These are phyloP conservation scores for Teinopalpus imperialis DNA, from an alignment of 2,888 invertebrate genomes.

Conservation along the genomic window DNA sequence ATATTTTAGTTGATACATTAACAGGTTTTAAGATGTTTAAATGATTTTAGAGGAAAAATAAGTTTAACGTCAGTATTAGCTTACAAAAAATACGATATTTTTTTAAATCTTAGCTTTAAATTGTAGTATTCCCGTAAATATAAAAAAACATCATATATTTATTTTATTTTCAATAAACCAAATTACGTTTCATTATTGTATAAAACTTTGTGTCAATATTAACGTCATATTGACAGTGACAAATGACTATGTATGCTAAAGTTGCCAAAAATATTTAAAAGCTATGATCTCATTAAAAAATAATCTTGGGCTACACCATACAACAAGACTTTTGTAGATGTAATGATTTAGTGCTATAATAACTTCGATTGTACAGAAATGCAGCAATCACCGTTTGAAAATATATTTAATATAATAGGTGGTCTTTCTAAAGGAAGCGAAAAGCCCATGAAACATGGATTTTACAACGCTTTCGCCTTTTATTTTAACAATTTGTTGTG, in stretches of 20 bases:
- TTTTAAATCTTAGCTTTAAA: no score
- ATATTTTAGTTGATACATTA: no score
- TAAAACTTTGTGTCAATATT: no score
- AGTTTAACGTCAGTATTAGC: no score
- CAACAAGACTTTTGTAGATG: conserved; percentile 56
- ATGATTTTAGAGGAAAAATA: no score
- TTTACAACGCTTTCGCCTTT: conserved; percentile 94
- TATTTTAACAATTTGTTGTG: conserved; percentile 85
- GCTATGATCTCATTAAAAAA: conserved; percentile 31
- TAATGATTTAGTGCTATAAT: conserved; percentile 15
- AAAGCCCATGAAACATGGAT: conserved; percentile 95
- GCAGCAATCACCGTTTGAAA: conserved; percentile 84
- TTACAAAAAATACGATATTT: no score
- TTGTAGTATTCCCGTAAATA: no score
- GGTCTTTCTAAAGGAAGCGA: conserved; percentile 89
- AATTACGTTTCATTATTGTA: no score
- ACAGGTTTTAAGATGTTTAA: no score
- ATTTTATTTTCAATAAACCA: no score
- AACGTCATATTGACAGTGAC: conserved; percentile 13
- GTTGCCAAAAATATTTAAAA: conserved; percentile 27
- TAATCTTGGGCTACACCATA: conserved; percentile 23
- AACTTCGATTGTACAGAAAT: conserved; percentile 37
- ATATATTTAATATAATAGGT: conserved; percentile 85
- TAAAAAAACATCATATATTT: no score
- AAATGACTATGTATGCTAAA: conserved; percentile 6